phyloP scores from a whole-genome alignment of 2,888 invertebrate species.

The Megaustenia siamemsis region DNA sequence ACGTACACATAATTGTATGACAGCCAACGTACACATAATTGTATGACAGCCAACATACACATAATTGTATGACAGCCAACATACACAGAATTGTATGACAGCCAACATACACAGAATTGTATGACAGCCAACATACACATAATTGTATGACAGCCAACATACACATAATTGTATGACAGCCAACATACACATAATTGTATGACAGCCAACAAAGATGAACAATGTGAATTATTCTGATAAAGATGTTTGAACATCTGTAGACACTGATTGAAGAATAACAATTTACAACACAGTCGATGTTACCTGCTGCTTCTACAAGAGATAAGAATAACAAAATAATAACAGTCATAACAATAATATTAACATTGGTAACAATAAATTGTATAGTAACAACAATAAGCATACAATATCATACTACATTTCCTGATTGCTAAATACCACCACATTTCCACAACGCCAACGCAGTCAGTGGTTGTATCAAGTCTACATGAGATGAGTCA shows the following conservation, averaged over 20 bases:
- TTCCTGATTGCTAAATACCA: slow-evolving; percentile 28
- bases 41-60: no score
- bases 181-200: no score
- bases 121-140: no score
- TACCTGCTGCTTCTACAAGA: slow-evolving; percentile 32
- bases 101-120: no score
- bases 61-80: no score
- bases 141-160: no score
- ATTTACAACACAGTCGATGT: slow-evolving; percentile 14
- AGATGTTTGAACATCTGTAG: background rate
- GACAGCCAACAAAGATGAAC: no score
- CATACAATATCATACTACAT: background rate
- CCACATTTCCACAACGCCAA: background rate
- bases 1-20: no score
- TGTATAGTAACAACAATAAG: slow-evolving; percentile 13
- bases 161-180: no score
- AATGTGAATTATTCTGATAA: background rate
- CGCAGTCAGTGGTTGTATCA: slow-evolving; percentile 13
- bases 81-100: no score
- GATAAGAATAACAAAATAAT: slow-evolving; percentile 1
- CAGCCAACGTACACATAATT: no score
- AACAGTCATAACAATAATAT: background rate
- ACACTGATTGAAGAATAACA: background rate
- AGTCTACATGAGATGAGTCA: background rate
- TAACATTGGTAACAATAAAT: slow-evolving; percentile 29